Evolutionary conservation across 92 coral and sea anemone genomes (phyloP), one percentile per base, ranked within the genome.

Genomic region (Palythoa grandis): DNA sequence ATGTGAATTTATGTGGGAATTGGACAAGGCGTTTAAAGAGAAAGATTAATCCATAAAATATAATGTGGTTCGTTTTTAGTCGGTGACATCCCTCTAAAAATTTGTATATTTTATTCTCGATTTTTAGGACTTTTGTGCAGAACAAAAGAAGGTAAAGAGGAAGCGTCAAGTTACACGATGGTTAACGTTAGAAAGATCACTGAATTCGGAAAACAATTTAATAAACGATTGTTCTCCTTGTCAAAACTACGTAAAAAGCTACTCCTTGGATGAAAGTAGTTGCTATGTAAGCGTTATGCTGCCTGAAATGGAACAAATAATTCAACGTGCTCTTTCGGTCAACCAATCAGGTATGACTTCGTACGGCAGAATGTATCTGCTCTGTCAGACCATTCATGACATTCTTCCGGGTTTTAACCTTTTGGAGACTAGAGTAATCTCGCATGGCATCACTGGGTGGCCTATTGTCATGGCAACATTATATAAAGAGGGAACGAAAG

Each of bases 401-500:
- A 88, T 92, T 56, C 86, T 94, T 80, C 96, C 98, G 77, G 98
- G 98, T 38, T 96, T 92, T 85, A 91, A 90, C 82, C 84, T 96
- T 86, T 89, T 96, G 13, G 98, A 96, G 83, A 95, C 98, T 84
- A 92, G 98, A 60, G 89, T 96, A 85, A 89, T 96, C 68, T 96
- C 98, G 4, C 92, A 92, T 72, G 94, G 86, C 66, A 92, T 91
- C 70, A 91, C 91, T 65, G 98, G 95, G 25, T 96, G 98, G 94
- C 98, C 98, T 23, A 91, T 96, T 84, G 92, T 93, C 80, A 91
- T 96, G 93, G 96, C 96, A 52, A 96, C 98, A 52, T 83, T 96
- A 37, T 96, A 95, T 75, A 92, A 93, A 43, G 86, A 87, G 52
- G 98, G 98, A 2, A 88, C 98, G 1, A 91, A 91, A 58, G 98